Evolutionary conservation across 2,113 vertebrate species (phyloP).

Genomic region (Ictidomys tridecemlineatus): DNA sequence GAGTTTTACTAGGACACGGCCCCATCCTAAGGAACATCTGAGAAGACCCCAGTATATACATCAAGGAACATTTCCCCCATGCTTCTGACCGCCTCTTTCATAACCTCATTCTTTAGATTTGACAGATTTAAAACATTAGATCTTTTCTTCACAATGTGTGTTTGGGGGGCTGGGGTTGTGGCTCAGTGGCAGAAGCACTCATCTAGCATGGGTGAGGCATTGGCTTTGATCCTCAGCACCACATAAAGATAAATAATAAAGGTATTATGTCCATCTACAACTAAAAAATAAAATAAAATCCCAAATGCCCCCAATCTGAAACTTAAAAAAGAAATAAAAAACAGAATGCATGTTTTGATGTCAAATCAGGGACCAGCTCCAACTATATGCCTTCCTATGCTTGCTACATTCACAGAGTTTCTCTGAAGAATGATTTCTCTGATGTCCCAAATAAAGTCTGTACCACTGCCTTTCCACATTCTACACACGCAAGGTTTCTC

Average conservation of each 20-base stretch:
- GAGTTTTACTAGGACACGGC: not conserved
- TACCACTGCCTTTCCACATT: constrained; percentile 78
- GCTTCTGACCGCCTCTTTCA: not conserved
- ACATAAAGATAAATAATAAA: no score
- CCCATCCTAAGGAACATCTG: not conserved
- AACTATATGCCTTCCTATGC: constrained; percentile 78
- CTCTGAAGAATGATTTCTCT: constrained; percentile 81
- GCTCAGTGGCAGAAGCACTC: no score
- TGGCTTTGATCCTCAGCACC: no score
- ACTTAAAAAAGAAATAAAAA: no score
- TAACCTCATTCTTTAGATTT: not conserved
- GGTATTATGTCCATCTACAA: no score
- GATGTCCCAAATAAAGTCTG: constrained; percentile 73
- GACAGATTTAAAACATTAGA: not conserved
- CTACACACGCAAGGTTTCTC: constrained; percentile 80
- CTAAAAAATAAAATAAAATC: no score
- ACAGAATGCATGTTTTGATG: constrained; percentile 74
- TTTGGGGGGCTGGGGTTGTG: no score
- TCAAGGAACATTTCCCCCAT: not conserved
- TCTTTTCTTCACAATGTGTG: constrained; percentile 58
- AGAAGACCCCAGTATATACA: no score
- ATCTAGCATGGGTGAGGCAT: no score
- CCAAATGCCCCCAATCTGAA: no score
- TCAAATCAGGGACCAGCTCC: constrained; percentile 74
- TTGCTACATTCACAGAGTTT: constrained; percentile 78